Conservation (phyloP, 2,797 vertebrate genomes). For the Poeciliopsis gracilis region DNA sequence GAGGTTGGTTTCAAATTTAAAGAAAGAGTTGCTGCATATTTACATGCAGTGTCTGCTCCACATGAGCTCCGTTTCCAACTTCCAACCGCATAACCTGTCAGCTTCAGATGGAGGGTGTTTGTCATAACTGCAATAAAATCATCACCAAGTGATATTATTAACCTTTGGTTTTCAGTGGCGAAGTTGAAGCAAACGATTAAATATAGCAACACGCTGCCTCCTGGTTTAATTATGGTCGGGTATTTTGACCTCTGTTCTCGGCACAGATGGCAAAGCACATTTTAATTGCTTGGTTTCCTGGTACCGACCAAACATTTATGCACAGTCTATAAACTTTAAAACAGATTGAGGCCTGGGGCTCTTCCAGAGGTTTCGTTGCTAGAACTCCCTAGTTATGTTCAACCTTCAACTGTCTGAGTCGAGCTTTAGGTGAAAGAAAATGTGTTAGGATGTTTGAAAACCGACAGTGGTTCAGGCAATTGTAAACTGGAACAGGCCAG, state of each 20-base stretch:
- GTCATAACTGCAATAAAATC: background rate
- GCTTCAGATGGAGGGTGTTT: background rate
- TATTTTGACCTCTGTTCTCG: background rate
- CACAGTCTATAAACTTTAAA: background rate
- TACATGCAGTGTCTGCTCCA: background rate
- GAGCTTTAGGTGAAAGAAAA: background rate
- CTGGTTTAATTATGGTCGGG: background rate
- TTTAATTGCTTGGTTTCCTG: slow-evolving; percentile 2
- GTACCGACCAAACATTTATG: background rate
- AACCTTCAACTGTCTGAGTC: background rate
- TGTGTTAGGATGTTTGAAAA: background rate
- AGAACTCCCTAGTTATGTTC: background rate
- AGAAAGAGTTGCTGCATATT: background rate
- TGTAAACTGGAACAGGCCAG: background rate
- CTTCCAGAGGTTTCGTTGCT: background rate
- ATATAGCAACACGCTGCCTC: background rate
- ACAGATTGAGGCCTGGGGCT: background rate
- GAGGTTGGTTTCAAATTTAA: background rate
- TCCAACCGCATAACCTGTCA: background rate
- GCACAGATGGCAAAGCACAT: background rate
- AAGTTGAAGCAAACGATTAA: background rate
- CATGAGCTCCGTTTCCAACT: background rate
- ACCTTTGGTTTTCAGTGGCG: background rate
- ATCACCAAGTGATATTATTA: background rate
- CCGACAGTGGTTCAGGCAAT: background rate